These are phyloP conservation scores for Gallinago jamesoni DNA, from an alignment of 2,113 vertebrate genomes.

Conservation along the genomic window DNA sequence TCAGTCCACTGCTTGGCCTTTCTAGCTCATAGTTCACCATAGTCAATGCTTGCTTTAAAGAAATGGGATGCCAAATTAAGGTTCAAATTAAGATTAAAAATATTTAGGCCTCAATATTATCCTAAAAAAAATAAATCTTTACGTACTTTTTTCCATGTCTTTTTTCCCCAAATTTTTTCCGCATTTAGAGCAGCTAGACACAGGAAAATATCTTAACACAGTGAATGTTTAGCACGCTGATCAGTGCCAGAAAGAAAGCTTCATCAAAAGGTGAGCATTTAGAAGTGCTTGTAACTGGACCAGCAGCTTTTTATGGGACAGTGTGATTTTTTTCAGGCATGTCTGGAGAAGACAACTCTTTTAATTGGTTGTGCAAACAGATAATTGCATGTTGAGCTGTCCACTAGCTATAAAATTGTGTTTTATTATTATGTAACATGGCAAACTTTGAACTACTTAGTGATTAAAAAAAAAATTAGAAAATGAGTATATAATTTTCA, in stretches of 20 bases:
- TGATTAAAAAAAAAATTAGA: not conserved
- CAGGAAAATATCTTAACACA: not conserved
- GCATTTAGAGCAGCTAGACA: not conserved
- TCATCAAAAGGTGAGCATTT: not conserved
- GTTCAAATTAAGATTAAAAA: not conserved
- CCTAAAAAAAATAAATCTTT: not conserved
- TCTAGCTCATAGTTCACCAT: not conserved
- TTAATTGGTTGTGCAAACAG: not conserved
- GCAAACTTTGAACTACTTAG: not conserved
- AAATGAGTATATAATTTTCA: not conserved
- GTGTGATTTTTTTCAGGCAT: not conserved
- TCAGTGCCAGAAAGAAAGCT: not conserved
- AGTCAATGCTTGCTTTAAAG: not conserved
- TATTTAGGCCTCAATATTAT: not conserved
- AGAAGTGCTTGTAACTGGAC: not conserved
- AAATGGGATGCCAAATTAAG: not conserved
- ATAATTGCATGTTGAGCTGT: not conserved
- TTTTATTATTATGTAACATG: not conserved
- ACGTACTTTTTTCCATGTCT: not conserved
- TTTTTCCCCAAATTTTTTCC: not conserved
- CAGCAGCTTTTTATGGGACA: not conserved
- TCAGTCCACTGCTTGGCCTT: not conserved
- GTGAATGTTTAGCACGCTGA: not conserved
- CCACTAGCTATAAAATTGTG: not conserved
- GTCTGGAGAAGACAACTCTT: not conserved